Evolutionary conservation across 2,888 invertebrate genomes (phyloP).

Genomic region (Lasioglossum lativentre): DNA sequence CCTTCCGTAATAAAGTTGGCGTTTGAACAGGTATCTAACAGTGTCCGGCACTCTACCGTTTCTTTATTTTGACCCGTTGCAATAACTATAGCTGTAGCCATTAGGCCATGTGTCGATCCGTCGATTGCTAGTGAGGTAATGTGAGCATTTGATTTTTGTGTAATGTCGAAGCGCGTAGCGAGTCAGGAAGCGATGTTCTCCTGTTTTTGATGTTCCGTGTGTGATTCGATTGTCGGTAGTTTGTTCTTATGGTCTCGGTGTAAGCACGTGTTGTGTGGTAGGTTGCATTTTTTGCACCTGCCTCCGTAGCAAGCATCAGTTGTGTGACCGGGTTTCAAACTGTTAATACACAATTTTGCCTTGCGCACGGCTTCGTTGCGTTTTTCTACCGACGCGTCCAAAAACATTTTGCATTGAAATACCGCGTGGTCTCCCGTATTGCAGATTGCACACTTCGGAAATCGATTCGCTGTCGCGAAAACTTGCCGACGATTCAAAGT

Average conservation of each 20-base stretch:
- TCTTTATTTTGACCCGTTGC: background rate
- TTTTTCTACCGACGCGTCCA: too few species aligned
- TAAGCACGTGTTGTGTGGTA: background rate
- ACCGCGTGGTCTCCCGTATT: too few species aligned
- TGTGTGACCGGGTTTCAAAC: background rate
- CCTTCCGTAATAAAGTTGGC: constrained; percentile 16
- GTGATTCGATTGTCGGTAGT: too few species aligned
- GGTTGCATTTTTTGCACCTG: background rate
- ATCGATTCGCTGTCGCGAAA: too few species aligned
- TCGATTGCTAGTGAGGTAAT: background rate
- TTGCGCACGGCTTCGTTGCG: background rate
- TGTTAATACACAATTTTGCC: background rate
- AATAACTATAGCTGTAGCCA: background rate
- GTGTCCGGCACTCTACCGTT: background rate
- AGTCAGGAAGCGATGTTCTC: background rate
- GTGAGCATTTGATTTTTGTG: too few species aligned
- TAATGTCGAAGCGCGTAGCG: background rate
- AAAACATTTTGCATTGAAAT: too few species aligned
- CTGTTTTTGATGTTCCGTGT: background rate
- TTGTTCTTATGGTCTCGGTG: background rate
- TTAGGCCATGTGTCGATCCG: background rate
- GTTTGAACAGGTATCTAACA: constrained; percentile 21
- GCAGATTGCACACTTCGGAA: too few species aligned
- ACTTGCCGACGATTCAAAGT: too few species aligned
- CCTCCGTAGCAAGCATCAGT: background rate